Base-by-base conservation (phyloP, 2,113 vertebrate genomes). In the Dinomys branickii region DNA sequence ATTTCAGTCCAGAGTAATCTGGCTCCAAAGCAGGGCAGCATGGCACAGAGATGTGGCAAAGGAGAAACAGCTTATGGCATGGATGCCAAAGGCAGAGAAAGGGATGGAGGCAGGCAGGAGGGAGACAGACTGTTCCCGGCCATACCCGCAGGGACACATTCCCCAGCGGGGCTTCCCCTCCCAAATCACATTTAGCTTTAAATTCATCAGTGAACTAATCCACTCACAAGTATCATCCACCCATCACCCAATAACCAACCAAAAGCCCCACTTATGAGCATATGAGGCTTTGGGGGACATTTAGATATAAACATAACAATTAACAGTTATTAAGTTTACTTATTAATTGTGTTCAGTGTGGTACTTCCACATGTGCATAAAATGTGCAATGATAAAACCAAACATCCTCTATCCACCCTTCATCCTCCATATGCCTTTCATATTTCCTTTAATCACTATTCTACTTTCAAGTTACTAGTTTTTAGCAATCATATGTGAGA, bases 91-190 rank as follows among this genome's bases (percentile, higher is more conserved):
- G 22, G 41, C 73, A 47, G 12, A 26, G 12, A 77, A 24, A 47
- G 24, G 26, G 11, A 16, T 47, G 4, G 26, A 73, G 22, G 38
- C 3, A 71, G 17, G n/a, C 17, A 71, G 17, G n/a, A 73, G 9
- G 20, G 38, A 73, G 69, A 24, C 9, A 41, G 20, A 73, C 20
- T 3, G 8, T 41, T 73, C 38, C 69, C 41, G 9, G 20, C 69
- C 69, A 73, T 0, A 3, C 38, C 20, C 38, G 4, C 38, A 24
- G 28, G 26, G 1, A 3, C 2, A 9, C 26, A n/a, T 2, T 12
- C 24, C 13, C 24, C 9, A 44, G 44, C 5, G 11, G 3, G 19
- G 7, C 3, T 73, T 73, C 20, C n/a, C 19, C 20, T 41, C 38
- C 9, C 69, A 73, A 73, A 41, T 41, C 38, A 73, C 20, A 73